Base-by-base conservation (phyloP, 53 echinoderm and acorn worm species). In the Holothuria leucospilota region DNA sequence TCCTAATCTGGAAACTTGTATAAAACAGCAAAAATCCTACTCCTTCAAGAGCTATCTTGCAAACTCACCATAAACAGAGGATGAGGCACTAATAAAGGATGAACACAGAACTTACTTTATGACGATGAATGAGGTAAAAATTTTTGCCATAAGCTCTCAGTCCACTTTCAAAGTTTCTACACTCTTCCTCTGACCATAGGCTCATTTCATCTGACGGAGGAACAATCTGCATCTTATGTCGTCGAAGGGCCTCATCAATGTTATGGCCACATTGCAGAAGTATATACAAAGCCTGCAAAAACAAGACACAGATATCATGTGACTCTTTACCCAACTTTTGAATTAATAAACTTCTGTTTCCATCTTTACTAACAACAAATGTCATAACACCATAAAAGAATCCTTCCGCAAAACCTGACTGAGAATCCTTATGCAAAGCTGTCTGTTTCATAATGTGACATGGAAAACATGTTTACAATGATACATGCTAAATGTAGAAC, bases 121-220 rank as follows among this genome's bases (percentile, higher is more conserved):
- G 93, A 83, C 85, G 90, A 39, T 97, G 94, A 67, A 97, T 97
- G 21, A 95, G 86, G 82, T 97, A 95, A 86, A 97, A 97, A 83
- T 95, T 94, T 84, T 97, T 97, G 79, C 97, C 97, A 69, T 97
- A 97, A 16, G 90, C 90, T 62, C 97, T 78, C 0, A 97, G 95
- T 13, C 97, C 97, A 75, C 94, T 97, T 79, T 97, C 97, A 90
- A 97, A 97, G 89, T 93, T 95, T 23, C 97, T 91, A 72, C 97
- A 97, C 78, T 97, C 97, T 59, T 97, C 97, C 68, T 97, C 97
- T 5, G 97, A 97, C 97, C 97, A 97, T 21, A 97, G 77, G 63
- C 97, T 97, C 94, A 97, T 95, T 85, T 97, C 97, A 67, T 97
- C 97, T 53, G 93, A 90, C 38, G 95, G 94, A n/a, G 97, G 95